phyloP scores from a whole-genome alignment of 2,113 vertebrate species.

The Xiphorhynchus elegans region DNA sequence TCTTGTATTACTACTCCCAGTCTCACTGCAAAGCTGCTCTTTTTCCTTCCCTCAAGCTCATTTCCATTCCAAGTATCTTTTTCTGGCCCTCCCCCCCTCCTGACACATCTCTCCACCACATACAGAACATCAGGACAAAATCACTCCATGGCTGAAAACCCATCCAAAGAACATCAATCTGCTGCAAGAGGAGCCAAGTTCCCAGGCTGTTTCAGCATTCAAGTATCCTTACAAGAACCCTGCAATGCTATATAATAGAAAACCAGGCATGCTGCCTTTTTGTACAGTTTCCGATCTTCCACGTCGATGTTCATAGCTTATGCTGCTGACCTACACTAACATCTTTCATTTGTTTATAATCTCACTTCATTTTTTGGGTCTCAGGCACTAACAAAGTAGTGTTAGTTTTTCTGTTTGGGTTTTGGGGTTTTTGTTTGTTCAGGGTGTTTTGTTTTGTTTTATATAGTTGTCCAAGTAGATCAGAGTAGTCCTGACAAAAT shows the following conservation, averaged over 20 bases:
- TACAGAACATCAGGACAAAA: conserved; percentile 55
- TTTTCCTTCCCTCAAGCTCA: background rate
- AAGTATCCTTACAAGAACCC: conserved; percentile 36
- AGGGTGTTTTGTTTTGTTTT: background rate
- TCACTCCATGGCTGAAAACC: conserved; percentile 27
- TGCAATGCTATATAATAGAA: conserved; percentile 17
- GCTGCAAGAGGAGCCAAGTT: background rate
- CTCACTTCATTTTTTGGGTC: background rate
- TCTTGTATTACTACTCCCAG: background rate
- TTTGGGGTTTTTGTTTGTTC: background rate
- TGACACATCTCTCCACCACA: background rate
- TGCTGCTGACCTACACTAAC: background rate
- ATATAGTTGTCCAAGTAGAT: background rate
- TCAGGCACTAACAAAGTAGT: background rate
- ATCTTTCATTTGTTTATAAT: conserved; percentile 8
- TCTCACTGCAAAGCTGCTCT: background rate
- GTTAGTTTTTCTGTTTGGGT: background rate
- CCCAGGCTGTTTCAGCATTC: conserved; percentile 26
- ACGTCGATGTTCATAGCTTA: background rate
- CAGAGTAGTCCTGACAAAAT: background rate
- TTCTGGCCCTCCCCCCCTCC: background rate
- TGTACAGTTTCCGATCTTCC: background rate
- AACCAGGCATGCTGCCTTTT: background rate
- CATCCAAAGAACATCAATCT: conserved; percentile 38
- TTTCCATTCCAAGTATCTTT: conserved; percentile 19